These are phyloP conservation scores for Portunus trituberculatus DNA, from an alignment of 1,140 invertebrate species.

Conservation along the genomic window DNA sequence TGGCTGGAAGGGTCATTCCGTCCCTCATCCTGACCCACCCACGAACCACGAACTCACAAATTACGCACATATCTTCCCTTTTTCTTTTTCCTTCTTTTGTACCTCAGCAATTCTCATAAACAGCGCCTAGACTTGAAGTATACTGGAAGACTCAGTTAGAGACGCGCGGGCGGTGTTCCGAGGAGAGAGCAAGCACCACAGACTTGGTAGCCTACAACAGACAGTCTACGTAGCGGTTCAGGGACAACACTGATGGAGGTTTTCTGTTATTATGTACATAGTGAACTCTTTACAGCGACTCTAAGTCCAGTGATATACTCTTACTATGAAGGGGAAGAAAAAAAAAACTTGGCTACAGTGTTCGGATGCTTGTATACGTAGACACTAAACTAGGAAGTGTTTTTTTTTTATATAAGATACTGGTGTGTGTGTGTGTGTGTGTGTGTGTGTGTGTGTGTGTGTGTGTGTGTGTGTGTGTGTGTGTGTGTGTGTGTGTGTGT, in stretches of 20 bases:
- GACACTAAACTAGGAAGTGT: not conserved
- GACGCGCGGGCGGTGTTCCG: no score
- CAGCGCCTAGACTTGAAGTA: no score
- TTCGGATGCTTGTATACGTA: not conserved
- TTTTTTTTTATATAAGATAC: not conserved
- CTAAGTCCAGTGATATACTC: not conserved
- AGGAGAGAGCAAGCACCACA: no score
- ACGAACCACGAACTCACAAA: no score
- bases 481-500: conserved; percentile 56
- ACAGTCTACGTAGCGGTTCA: no score
- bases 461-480: conserved; percentile 60
- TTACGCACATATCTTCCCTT: no score
- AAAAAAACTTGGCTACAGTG: not conserved
- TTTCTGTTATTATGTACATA: not conserved
- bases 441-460: conserved; percentile 32
- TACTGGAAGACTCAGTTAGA: no score
- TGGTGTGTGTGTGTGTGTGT: conserved; percentile 15
- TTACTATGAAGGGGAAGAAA: not conserved
- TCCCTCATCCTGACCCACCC: not conserved
- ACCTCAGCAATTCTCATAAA: no score
- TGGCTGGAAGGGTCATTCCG: not conserved
- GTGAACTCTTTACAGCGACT: not conserved
- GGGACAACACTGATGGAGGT: no score
- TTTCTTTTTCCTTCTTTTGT: no score
- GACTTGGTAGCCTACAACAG: no score